Percentiles rank a stretch among this genome's conserved stretches.
Evolutionary conservation across 2,888 invertebrate genomes (phyloP).

Genomic region (Acholoe squamosa): DNA sequence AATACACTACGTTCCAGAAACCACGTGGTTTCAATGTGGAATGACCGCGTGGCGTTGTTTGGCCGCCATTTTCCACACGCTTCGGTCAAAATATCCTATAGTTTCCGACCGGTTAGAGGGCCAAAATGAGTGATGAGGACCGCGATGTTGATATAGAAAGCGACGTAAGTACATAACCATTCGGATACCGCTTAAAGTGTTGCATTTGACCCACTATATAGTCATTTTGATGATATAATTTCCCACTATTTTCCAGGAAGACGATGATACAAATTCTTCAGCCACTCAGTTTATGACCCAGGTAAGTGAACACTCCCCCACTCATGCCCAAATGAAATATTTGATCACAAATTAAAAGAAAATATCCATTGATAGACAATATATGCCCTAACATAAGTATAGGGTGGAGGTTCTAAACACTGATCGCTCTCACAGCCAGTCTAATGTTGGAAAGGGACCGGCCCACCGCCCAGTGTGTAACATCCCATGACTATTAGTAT

Average conservation of each 20-base stretch:
- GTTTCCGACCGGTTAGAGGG: not conserved
- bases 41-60: conserved; percentile 78
- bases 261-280: conserved; percentile 73
- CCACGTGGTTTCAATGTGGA: conserved; percentile 64
- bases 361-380: too few relatives aligned
- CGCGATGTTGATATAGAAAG: conserved; percentile 97
- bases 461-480: too few relatives aligned
- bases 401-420: too few relatives aligned
- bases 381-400: too few relatives aligned
- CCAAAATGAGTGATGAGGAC: conserved; percentile 95
- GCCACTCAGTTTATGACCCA: conserved; percentile 76
- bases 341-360: too few relatives aligned
- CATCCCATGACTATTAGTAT: too few relatives aligned
- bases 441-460: too few relatives aligned
- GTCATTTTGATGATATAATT: not conserved
- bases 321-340: not conserved
- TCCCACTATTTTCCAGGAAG: conserved; percentile 72
- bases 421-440: too few relatives aligned
- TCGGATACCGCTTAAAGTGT: not conserved
- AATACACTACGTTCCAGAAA: conserved; percentile 35
- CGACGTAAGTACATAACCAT: conserved; percentile 88
- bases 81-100: not conserved
- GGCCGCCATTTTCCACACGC: conserved; percentile 71
- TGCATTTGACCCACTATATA: not conserved
- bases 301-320: conserved; percentile 62